phyloP scores from a whole-genome alignment of 2,113 vertebrate genomes.

The Corydoras sp. region DNA sequence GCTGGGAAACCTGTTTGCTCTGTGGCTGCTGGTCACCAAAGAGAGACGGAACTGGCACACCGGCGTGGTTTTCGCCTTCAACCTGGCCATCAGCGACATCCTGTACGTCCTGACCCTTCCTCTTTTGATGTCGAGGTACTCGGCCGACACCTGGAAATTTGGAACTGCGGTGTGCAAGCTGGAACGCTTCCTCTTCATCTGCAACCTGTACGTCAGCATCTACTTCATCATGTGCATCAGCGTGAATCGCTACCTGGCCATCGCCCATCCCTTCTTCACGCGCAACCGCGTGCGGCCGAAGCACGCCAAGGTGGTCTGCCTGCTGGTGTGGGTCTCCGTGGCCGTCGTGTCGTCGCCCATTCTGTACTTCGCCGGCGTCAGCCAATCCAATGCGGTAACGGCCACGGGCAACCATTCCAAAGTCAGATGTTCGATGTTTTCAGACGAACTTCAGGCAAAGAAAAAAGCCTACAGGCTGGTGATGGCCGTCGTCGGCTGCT shows the following conservation, averaged over 20 bases:
- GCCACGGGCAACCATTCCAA: too few species aligned
- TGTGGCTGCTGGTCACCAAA: slow-evolving; percentile 56
- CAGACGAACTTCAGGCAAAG: fast-evolving
- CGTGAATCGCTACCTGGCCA: slow-evolving; percentile 70
- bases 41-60: slow-evolving; percentile 65
- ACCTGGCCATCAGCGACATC: slow-evolving; percentile 73
- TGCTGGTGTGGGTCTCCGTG: slow-evolving; percentile 57
- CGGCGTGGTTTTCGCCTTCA: slow-evolving; percentile 67
- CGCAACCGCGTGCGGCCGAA: slow-evolving; percentile 52
- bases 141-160: slow-evolving; percentile 56
- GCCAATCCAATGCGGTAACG: fast-evolving
- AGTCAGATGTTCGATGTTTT: slow-evolving; percentile 8
- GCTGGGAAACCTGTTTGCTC: slow-evolving; percentile 58
- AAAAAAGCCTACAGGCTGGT: slow-evolving; percentile 56
- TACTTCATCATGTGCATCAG: slow-evolving; percentile 78
- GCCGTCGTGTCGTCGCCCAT: slow-evolving; percentile 60
- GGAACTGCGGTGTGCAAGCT: slow-evolving; percentile 57
- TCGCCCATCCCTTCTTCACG: slow-evolving; percentile 66
- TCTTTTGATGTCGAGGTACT: slow-evolving; percentile 64
- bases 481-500: slow-evolving; percentile 60
- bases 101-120: slow-evolving; percentile 71
- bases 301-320: slow-evolving; percentile 59
- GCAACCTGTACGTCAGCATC: slow-evolving; percentile 72
- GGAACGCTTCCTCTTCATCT: slow-evolving; percentile 73
- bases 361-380: slow-evolving; percentile 50